A percentile compares a stretch with the other conserved stretches of the same genome.
Evolutionary conservation across 64 coral and sea anemone species (phyloP).

Genomic region (Actinia equina): DNA sequence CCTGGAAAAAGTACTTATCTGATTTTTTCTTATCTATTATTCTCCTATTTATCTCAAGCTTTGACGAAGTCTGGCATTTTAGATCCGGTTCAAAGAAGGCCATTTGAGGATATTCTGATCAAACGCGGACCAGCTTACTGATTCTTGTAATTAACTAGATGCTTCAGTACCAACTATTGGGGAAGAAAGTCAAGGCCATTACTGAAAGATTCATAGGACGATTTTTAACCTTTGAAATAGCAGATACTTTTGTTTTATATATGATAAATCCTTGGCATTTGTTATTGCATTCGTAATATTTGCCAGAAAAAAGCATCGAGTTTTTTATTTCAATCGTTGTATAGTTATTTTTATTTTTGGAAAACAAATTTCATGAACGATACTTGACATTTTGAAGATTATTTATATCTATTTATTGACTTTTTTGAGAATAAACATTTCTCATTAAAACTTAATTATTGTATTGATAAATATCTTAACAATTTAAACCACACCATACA

Average conservation of each 20-base stretch:
- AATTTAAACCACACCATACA: not conserved
- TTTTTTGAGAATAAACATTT: not conserved
- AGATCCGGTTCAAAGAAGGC: not conserved
- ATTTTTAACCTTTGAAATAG: not conserved
- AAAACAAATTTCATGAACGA: not conserved
- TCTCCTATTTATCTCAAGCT: not conserved
- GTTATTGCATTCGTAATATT: not conserved
- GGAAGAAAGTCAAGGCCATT: not conserved
- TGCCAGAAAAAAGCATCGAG: not conserved
- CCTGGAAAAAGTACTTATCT: too few relatives aligned
- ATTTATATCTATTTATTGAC: not conserved
- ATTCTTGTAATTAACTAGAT: not conserved
- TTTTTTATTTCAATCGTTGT: not conserved
- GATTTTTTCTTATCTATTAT: not conserved
- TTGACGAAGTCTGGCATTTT: not conserved
- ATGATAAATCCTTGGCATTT: not conserved
- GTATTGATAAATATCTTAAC: not conserved
- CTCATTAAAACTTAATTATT: not conserved
- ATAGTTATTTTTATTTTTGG: not conserved
- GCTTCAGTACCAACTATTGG: not conserved
- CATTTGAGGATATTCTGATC: constrained; percentile 19
- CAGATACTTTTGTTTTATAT: not conserved
- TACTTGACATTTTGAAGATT: not conserved
- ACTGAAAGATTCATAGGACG: not conserved
- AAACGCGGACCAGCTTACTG: not conserved